A percentile compares a stretch with the other conserved stretches of the same genome.
Conservation (phyloP, 2,797 vertebrate species). For the Threskiornis aethiopicus region DNA sequence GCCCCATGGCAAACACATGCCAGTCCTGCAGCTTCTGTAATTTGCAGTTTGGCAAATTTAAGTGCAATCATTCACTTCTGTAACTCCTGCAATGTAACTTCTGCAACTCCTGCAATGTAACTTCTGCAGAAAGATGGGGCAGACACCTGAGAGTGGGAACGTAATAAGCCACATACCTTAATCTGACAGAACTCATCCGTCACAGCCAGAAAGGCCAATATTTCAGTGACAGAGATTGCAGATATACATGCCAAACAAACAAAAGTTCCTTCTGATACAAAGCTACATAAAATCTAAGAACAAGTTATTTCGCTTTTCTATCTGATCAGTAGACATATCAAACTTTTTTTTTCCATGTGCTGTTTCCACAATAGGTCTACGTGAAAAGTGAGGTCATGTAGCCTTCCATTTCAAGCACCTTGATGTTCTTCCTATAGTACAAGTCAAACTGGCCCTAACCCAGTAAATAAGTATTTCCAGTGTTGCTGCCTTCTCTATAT, state of each 20-base stretch:
- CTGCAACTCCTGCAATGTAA: background rate
- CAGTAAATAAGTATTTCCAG: background rate
- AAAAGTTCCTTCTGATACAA: background rate
- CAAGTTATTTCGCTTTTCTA: background rate
- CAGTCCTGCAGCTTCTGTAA: background rate
- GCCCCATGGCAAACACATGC: accelerated
- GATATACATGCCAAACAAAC: background rate
- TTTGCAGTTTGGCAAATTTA: background rate
- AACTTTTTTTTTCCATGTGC: accelerated
- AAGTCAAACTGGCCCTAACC: background rate
- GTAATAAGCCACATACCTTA: background rate
- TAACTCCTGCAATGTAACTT: background rate
- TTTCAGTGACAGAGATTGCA: background rate
- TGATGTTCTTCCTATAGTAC: background rate
- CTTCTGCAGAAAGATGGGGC: background rate
- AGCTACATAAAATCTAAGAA: background rate
- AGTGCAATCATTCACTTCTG: background rate
- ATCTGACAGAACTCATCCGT: background rate
- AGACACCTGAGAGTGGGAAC: background rate
- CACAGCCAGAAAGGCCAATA: background rate
- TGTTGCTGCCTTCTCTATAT: background rate
- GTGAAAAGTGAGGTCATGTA: background rate
- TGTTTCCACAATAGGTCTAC: background rate
- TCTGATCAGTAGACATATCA: background rate
- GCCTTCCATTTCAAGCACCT: background rate